Percentiles rank a stretch among this genome's conserved stretches.
Evolutionary conservation across 2,797 vertebrate species (phyloP).

Genomic region (Melopsittacus undulatus): DNA sequence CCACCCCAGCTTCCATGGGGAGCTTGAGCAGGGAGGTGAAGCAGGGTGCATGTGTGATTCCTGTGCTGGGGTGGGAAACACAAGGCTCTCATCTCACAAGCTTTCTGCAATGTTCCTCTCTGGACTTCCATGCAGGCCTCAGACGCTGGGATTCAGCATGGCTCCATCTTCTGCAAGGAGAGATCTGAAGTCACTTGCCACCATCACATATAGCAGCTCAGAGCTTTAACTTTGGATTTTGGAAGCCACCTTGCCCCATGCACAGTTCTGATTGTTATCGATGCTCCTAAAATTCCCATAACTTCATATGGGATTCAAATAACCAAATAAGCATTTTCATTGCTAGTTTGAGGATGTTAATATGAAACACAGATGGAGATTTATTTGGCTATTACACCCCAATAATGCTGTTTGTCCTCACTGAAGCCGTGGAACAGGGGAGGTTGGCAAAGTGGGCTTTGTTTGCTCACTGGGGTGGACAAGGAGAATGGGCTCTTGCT

Average conservation of each 20-base stretch:
- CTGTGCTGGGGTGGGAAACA: background rate
- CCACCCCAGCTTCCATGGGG: background rate
- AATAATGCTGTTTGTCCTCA: background rate
- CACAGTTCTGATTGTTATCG: background rate
- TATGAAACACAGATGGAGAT: background rate
- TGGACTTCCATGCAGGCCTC: accelerated
- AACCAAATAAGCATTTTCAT: background rate
- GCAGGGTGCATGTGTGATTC: accelerated
- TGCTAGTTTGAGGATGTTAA: background rate
- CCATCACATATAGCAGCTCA: background rate
- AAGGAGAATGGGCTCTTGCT: background rate
- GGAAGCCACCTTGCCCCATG: background rate
- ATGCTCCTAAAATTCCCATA: accelerated
- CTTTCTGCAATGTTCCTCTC: background rate
- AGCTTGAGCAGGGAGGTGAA: background rate
- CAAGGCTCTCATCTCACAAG: background rate
- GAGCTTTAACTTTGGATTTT: background rate
- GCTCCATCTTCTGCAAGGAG: background rate
- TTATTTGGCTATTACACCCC: background rate
- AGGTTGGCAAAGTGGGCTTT: accelerated
- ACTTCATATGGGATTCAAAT: background rate
- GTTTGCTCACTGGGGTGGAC: accelerated
- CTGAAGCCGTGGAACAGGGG: accelerated
- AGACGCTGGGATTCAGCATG: accelerated
- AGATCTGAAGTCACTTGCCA: accelerated